Conservation (phyloP, 2,888 invertebrate genomes). For the Rotaria sp. region DNA sequence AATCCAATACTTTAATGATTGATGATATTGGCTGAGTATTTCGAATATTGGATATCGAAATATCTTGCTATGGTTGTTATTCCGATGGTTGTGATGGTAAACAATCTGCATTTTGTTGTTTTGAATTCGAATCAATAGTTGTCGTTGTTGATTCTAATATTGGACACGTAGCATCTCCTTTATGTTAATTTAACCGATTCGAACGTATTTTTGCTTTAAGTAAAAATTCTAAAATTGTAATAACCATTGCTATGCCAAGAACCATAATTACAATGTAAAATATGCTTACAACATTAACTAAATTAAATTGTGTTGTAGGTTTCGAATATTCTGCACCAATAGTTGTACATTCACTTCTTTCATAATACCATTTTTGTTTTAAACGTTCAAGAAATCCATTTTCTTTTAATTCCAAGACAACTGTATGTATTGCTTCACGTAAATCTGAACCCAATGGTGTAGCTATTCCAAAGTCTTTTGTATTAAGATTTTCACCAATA, state of each 20-base stretch:
- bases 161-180: background rate
- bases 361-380: constrained; percentile 92
- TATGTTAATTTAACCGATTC: constrained; percentile 33
- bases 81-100: background rate
- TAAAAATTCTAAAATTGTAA: constrained; percentile 87
- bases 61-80: too few species aligned
- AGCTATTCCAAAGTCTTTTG: constrained; percentile 85
- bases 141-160: background rate
- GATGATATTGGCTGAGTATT: too few species aligned
- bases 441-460: constrained; percentile 64
- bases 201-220: constrained; percentile 63
- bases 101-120: background rate
- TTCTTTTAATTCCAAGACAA: constrained; percentile 78
- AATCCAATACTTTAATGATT: too few species aligned
- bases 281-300: constrained; percentile 95
- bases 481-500: constrained; percentile 71
- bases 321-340: constrained; percentile 45
- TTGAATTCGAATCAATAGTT: background rate
- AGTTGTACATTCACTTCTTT: constrained; percentile 60
- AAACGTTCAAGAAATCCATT: constrained; percentile 81
- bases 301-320: constrained; percentile 63
- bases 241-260: constrained; percentile 76
- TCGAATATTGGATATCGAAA: too few species aligned
- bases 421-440: constrained; percentile 85
- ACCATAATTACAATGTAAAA: constrained; percentile 96